Base-by-base conservation (phyloP, 2,888 invertebrate genomes). In the Morpho deidamia region DNA sequence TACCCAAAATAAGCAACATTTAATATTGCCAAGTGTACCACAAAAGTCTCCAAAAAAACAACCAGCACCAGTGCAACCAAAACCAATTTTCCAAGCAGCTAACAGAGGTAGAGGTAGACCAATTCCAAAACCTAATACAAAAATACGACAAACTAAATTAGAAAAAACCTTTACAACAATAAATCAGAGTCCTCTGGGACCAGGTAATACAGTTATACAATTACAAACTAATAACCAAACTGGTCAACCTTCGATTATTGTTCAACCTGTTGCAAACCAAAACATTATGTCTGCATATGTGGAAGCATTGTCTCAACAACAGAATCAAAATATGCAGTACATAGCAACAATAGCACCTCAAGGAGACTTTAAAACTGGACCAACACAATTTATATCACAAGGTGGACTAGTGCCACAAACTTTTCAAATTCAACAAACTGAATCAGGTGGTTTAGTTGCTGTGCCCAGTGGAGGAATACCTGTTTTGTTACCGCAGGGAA, bases 301-400 rank as follows among this genome's bases (percentile, higher is more conserved):
- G 2, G 94, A 94, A 69, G 91, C 93, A 0, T 87, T 93, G 62
- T 93, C 94, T 47, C 94, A 94, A 67, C 92, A 93, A 63, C 91
- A 93, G 53, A 92, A 92, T 55, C 93, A 93, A 72, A 94, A 93
- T 71, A 88, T 95, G 77, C 95, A 95, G 68, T 95, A 95, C 67
- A 93, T 95, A 44, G 92, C 95, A 8, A 92, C 95, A 0, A 91
- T 94, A 56, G 91, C 92, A 0, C 92, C 93, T 7, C 93, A 92
- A 72, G 86, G 86, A 51, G 92, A 92, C 44, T 92, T 81, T 45
- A 92, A 92, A 64, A 81, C 88, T 1, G 81, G 83, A 11, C 88
- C 87, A 4, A 90, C 91, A 37, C 92, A 92, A 60, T 92, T 91
- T 56, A 79, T 91, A 58, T 90, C 91, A 10, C 86, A 91, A 66